Base-by-base conservation (phyloP, 2,888 invertebrate genomes). In the Spicauda simplicius region DNA sequence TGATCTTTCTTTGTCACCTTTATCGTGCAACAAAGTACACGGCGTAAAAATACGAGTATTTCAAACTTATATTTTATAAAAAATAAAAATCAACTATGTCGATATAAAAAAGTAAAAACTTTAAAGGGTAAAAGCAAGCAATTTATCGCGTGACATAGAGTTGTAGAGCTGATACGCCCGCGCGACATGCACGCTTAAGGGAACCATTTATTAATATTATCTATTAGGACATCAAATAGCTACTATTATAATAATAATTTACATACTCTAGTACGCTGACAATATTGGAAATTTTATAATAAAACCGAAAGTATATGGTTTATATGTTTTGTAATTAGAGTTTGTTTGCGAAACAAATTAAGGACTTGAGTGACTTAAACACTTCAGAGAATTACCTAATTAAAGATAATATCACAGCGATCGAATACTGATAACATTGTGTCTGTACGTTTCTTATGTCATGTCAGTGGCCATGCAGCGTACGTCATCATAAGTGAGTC, bases 401-500 rank as follows among this genome's bases (percentile, higher is more conserved):
- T 45, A 45, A n/a, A 45, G 45, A 45, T 37, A n/a, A 10, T n/a
- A 37, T 52, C 7, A 33, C 33, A 6, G 1, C 33, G 37, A 37
- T 11, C 2, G 12, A 12, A 30, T 20, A 41, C 25, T 41, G 58
- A 58, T 52, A 11, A 30, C 41, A 56, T 53, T 65, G 58, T 58
- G 41, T 53, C 50, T 25, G n/a, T 65, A 16, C 16, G 14, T 2
- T 10, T 56, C 41, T 52, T 33, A n/a, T 50, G 14, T 52, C 50
- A n/a, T 50, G 14, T 30, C 54, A 7, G 53, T 54, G 41, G 37
- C 41, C 57, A 57, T 30, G 37, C 57, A 19, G 6, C 33, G 65
- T 75, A 80, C 83, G 83, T 85, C 83, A 84, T 76, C 74, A 69
- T 41, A 55, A 41, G 41, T 85, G 82, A 87, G 80, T 88, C 87